These are phyloP conservation scores for Calcarius lapponicus DNA, from an alignment of 2,797 vertebrate genomes.

Conservation along the genomic window DNA sequence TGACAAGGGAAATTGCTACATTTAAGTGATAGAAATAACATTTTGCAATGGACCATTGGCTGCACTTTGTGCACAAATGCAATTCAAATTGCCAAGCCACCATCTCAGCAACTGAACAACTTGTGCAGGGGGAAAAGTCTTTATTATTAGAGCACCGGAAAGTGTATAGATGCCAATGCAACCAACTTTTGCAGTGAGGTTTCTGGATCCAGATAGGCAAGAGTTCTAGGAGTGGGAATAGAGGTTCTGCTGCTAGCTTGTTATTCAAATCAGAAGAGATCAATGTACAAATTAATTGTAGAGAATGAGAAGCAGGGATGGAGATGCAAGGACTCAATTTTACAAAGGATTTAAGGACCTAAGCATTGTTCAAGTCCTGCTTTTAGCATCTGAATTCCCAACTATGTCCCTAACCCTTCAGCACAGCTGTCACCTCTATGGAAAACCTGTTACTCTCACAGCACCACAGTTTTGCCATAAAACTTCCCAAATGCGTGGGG, in stretches of 20 bases:
- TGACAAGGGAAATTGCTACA: neutral
- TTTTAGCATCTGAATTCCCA: neutral
- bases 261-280: neutral
- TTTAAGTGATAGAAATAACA: neutral
- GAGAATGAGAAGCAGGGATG: neutral
- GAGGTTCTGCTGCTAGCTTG: neutral
- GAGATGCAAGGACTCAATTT: neutral
- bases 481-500: neutral
- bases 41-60: neutral
- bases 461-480: accelerated
- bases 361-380: neutral
- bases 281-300: accelerated
- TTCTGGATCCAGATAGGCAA: neutral
- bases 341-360: neutral
- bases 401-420: neutral
- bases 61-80: neutral
- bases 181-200: neutral
- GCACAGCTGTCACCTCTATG: neutral
- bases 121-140: neutral
- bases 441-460: neutral
- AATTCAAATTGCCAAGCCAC: neutral
- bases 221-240: neutral
- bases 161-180: neutral
- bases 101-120: neutral
- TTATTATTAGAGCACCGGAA: neutral